phyloP scores from a whole-genome alignment of 2,797 vertebrate species.

The Anguilla anguilla region DNA sequence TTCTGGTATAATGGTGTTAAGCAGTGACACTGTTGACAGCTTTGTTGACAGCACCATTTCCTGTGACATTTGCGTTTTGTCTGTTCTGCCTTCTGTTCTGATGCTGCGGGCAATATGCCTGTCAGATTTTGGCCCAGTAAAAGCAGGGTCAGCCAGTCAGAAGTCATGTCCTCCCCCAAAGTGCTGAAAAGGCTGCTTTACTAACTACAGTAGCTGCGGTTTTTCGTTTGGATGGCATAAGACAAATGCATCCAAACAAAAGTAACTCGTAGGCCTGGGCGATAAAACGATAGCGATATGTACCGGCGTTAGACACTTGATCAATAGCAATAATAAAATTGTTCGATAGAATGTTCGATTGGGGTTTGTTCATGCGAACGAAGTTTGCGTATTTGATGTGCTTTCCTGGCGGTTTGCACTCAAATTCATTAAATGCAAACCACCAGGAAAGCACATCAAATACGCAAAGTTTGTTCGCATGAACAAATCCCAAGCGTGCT shows the following conservation, averaged over 20 bases:
- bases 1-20: background rate
- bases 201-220: background rate
- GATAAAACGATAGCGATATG: background rate
- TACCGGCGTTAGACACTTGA: no score
- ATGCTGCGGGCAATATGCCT: background rate
- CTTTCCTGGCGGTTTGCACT: no score
- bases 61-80: background rate
- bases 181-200: background rate
- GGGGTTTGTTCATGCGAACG: no score
- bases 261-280: no score
- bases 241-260: background rate
- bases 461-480: no score
- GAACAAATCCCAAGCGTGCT: no score
- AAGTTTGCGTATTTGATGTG: no score
- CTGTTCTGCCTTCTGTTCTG: background rate
- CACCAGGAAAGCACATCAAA: no score
- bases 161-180: background rate
- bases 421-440: no score
- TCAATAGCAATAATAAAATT: no score
- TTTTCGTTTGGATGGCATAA: background rate
- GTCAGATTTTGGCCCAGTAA: background rate
- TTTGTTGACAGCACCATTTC: background rate
- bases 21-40: background rate
- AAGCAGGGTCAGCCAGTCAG: background rate
- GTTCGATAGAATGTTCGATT: no score